Evolutionary conservation across 2,113 vertebrate genomes (phyloP).

Genomic region (Brachyistius frenatus): DNA sequence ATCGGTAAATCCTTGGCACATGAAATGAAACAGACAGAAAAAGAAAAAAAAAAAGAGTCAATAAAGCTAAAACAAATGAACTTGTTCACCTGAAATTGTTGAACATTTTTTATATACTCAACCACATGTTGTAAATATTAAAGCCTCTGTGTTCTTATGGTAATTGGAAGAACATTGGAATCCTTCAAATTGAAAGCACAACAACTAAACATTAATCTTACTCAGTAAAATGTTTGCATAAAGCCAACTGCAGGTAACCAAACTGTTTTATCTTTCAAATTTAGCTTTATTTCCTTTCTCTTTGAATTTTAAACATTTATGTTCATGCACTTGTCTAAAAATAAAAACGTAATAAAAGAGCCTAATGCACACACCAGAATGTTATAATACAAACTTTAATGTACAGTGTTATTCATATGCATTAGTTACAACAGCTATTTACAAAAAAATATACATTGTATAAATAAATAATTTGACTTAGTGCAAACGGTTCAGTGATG

Average conservation of each 20-base stretch:
- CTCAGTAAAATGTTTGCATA: too few relatives aligned
- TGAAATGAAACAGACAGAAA: conserved; percentile 1
- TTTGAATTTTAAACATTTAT: too few relatives aligned
- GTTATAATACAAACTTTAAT: conserved; percentile 62
- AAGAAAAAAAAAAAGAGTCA: conserved; percentile 3
- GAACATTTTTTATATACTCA: too few relatives aligned
- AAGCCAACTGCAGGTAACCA: too few relatives aligned
- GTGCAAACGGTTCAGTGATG: conserved; percentile 56
- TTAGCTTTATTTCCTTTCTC: too few relatives aligned
- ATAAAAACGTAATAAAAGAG: not conserved
- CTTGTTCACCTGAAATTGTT: not conserved
- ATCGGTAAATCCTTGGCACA: not conserved
- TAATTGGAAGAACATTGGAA: too few relatives aligned
- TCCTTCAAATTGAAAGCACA: too few relatives aligned
- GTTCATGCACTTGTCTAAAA: not conserved
- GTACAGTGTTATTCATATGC: conserved; percentile 46
- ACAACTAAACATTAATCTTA: too few relatives aligned
- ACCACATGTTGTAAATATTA: not conserved
- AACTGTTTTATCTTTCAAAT: too few relatives aligned
- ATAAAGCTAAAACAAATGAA: conserved; percentile 5
- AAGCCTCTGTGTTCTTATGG: not conserved
- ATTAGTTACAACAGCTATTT: conserved; percentile 43
- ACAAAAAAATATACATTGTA: conserved; percentile 34
- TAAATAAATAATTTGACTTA: conserved; percentile 32
- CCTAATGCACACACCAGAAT: not conserved